Evolutionary conservation across 2,888 invertebrate genomes (phyloP), one percentile per base, ranked within the genome.

Genomic region (Linnaemya vulpina): DNA sequence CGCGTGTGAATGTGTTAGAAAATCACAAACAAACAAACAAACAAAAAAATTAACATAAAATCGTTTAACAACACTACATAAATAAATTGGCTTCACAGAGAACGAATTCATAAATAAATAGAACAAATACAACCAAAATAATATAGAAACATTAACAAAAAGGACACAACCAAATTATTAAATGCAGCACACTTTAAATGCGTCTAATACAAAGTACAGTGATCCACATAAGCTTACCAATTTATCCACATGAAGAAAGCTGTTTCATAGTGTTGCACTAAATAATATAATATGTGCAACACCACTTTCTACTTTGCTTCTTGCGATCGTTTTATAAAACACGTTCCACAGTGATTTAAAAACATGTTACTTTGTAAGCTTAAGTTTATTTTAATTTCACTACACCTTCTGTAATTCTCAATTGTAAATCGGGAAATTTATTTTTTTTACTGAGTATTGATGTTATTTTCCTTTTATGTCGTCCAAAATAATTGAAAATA

Each of bases 121-220:
- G 40, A 58, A 60, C 88, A 87, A 83, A 85, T 75, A 86, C 88
- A 89, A 83, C 83, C 83, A 87, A 90, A 87, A 84, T 76, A 80
- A 76, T 86, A 70, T 86, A 81, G 84, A 83, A 90, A 87, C 35
- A 87, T 84, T 1, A 60, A 84, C 8, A 60, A 84, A 55, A 75
- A 83, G 67, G 73, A 76, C 84, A 87, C 81, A 73, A 86, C 87
- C 86, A 79, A 74, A 30, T 63, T 20, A 40, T 74, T 51, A 62
- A 81, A 81, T 53, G 51, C 68, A 81, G 81, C 75, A 62, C 38
- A 70, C 35, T 60, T 43, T 43, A 46, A 1, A 70, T 17, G 58
- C 40, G 7, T 3, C 22, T 53, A 53, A 10, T 9, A 38, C 30
- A 40, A 46, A 46, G 46, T 46, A 46, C 46, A 46, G 46, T 46